Percentiles rank a stretch among this genome's conserved stretches.
Conservation (phyloP, 2,797 vertebrate genomes). For the Gobionotothen gibberifrons region DNA sequence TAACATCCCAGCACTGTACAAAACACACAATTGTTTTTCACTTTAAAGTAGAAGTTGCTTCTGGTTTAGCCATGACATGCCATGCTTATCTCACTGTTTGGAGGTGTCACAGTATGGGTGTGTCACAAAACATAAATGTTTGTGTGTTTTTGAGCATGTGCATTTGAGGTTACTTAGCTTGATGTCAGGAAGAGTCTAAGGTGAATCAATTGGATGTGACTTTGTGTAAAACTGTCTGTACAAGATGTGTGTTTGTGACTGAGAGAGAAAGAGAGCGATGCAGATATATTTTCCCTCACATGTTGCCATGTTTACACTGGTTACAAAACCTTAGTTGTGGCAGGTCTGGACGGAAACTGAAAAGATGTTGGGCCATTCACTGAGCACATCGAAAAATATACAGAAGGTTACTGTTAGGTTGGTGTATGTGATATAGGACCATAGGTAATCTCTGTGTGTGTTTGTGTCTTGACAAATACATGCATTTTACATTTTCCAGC, state of each 20-base stretch:
- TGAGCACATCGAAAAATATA: conserved; percentile 16
- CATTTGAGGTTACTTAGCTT: conserved; percentile 51
- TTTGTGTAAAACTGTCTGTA: background rate
- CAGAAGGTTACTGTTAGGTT: conserved; percentile 26
- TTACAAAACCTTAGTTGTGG: conserved; percentile 46
- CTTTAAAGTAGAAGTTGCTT: conserved; percentile 49
- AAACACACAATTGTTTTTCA: conserved; percentile 70
- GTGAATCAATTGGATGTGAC: conserved; percentile 25
- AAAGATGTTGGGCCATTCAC: conserved; percentile 43
- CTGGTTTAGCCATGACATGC: conserved; percentile 44
- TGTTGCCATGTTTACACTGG: conserved; percentile 23
- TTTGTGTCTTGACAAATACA: conserved; percentile 5
- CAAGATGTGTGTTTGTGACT: background rate
- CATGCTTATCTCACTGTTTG: conserved; percentile 52
- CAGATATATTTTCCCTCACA: conserved; percentile 19
- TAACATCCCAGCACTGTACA: conserved; percentile 72
- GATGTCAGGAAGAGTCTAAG: conserved; percentile 28
- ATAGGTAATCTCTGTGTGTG: background rate
- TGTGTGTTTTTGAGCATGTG: conserved; percentile 16
- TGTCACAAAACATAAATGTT: conserved; percentile 25
- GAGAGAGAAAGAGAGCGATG: background rate
- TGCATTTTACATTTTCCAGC: background rate
- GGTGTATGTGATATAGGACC: background rate
- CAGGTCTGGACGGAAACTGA: conserved; percentile 34
- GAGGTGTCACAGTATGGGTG: conserved; percentile 45